Conservation (phyloP, 2,888 invertebrate genomes). For the Eupithecia subfuscata region DNA sequence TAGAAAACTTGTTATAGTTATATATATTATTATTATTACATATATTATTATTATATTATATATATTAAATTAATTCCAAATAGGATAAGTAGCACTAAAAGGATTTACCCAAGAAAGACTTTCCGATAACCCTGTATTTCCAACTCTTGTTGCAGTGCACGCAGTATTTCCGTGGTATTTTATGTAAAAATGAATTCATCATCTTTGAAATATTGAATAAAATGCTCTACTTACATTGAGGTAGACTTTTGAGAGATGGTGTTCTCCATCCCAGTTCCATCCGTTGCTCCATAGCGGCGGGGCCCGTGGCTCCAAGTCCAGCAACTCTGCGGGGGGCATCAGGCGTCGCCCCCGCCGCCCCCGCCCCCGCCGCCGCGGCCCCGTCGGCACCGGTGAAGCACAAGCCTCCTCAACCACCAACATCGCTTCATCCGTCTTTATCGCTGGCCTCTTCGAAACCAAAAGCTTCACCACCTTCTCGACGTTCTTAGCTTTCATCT, state of each 20-base stretch:
- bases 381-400: slow-evolving; percentile 55
- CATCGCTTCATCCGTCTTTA: slow-evolving; percentile 73
- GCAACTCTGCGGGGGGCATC: slow-evolving; percentile 47
- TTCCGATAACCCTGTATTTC: not conserved
- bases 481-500: slow-evolving; percentile 70
- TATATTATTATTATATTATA: too few species aligned
- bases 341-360: slow-evolving; percentile 48
- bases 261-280: slow-evolving; percentile 95
- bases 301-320: slow-evolving; percentile 57
- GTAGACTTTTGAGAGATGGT: slow-evolving; percentile 92
- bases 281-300: slow-evolving; percentile 92
- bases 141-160: not conserved
- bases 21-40: too few species aligned
- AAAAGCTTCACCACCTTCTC: slow-evolving; percentile 76
- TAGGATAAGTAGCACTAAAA: too few species aligned
- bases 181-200: not conserved
- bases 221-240: slow-evolving; percentile 87
- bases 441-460: slow-evolving; percentile 75
- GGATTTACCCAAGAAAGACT: not conserved
- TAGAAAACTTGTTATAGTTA: too few species aligned
- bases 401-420: slow-evolving; percentile 71
- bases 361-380: slow-evolving; percentile 47
- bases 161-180: too few species aligned
- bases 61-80: not conserved
- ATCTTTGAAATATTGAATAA: not conserved